Evolutionary conservation across 2,113 vertebrate species (phyloP).

Genomic region (Heterocephalus glaber): DNA sequence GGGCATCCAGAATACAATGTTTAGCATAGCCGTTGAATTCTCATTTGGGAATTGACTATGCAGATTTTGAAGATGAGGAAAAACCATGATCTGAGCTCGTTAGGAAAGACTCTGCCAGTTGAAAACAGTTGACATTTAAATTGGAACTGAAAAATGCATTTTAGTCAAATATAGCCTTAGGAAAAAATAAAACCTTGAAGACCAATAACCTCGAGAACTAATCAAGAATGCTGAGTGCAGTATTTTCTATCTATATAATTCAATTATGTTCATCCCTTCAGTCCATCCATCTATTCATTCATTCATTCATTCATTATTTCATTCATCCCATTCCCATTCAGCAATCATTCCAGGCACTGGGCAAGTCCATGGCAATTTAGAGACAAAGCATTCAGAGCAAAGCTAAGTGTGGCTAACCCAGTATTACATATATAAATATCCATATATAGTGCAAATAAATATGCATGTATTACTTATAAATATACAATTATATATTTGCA

Average conservation of each 20-base stretch:
- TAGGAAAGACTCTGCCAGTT: not conserved
- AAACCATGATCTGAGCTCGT: not conserved
- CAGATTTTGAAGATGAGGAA: not conserved
- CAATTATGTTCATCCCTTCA: not conserved
- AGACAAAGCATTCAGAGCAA: not conserved
- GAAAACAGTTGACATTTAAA: not conserved
- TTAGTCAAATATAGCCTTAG: not conserved
- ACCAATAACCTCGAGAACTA: not conserved
- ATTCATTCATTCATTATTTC: not conserved
- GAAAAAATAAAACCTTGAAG: not conserved
- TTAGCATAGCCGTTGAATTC: not conserved
- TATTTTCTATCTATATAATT: not conserved
- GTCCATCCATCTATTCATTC: not conserved
- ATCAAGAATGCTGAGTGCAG: not conserved
- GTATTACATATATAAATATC: too few species aligned
- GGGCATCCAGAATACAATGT: not conserved
- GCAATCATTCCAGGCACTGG: not conserved
- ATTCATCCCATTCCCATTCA: not conserved
- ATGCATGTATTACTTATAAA: not conserved
- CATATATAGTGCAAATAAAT: rapidly evolving
- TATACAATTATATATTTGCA: not conserved
- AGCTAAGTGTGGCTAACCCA: not conserved
- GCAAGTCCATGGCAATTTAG: not conserved
- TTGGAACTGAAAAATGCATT: not conserved
- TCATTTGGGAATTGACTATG: not conserved